phyloP scores from a whole-genome alignment of 2,888 invertebrate species.

The Caenorhabditis sp. region DNA sequence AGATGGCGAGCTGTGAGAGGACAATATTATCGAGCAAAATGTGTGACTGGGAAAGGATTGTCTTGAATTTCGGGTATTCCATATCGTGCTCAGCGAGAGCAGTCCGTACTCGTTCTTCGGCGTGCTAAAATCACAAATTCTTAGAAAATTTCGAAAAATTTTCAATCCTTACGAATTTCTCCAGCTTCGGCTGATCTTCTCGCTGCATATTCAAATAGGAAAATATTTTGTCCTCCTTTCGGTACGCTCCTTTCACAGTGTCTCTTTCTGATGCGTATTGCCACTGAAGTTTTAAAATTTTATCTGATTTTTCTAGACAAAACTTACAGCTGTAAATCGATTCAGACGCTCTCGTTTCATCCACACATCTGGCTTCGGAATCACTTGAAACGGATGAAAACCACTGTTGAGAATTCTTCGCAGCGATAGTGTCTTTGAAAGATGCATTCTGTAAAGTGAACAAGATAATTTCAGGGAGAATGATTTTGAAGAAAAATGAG shows the following conservation, averaged over 20 bases:
- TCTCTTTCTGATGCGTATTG: slow-evolving; percentile 79
- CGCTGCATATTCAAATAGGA: slow-evolving; percentile 81
- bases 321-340: slow-evolving; percentile 78
- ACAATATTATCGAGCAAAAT: slow-evolving; percentile 80
- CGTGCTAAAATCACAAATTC: slow-evolving; percentile 74
- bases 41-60: slow-evolving; percentile 78
- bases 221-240: slow-evolving; percentile 80
- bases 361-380: slow-evolving; percentile 82
- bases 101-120: slow-evolving; percentile 77
- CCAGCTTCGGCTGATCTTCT: slow-evolving; percentile 73
- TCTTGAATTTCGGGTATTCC: slow-evolving; percentile 78
- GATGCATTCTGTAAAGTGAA: slow-evolving; percentile 54
- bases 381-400: slow-evolving; percentile 79
- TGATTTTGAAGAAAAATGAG: too few relatives aligned
- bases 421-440: slow-evolving; percentile 61
- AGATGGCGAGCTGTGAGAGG: slow-evolving; percentile 81
- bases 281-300: slow-evolving; percentile 77
- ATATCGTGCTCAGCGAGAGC: slow-evolving; percentile 79
- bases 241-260: slow-evolving; percentile 76
- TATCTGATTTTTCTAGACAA: not conserved
- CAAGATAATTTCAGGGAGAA: too few relatives aligned
- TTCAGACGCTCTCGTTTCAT: slow-evolving; percentile 77
- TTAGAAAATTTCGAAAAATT: too few relatives aligned
- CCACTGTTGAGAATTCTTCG: slow-evolving; percentile 80
- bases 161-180: slow-evolving; percentile 72